Base-by-base conservation (phyloP, 2,797 vertebrate species). In the Echiichthys vipera region DNA sequence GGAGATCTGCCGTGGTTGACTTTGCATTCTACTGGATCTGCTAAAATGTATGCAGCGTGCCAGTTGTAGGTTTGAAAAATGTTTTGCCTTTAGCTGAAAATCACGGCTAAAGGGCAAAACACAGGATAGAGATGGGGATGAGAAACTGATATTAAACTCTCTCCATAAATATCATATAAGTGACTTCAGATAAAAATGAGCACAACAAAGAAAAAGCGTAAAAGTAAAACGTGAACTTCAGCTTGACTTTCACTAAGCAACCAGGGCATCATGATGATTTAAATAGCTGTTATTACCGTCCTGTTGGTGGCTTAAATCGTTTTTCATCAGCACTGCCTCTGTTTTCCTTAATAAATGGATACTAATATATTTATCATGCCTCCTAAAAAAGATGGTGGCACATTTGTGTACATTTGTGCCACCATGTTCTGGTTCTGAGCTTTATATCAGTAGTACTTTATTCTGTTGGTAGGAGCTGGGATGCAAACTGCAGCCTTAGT, bases 1-100 rank as follows among this genome's bases (percentile, higher is more conserved):
- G 29, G 49, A 59, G 32, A 51, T 42, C 39, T 32, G 20, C 68
- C 29, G 14, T 54, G 46, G 42, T 12, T 68, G 46, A 22, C 45
- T 37, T 24, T 51, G 43, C 27, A 1, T 39, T 15, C 47, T 36
- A 6, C 5, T 36, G 49, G 47, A 61, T 40, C 32, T 67, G 39
- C 18, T 57, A 15, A 53, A 49, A 30, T 56, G 66, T 5, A 27
- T 2, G 0, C 37, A 54, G 5, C 56, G 46, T 63, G 18, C 15
- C 5, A 46, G 45, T 25, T 22, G 45, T 14, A 47, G n/a, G 24
- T 50, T 18, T 53, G 11, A 46, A 61, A 46, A 39, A 22, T 46
- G 9, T n/a, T 55, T 51, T 25, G 32, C 5, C 54, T 65, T 12
- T n/a, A 18, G 29, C 5, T 58, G 2, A 25, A 59, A 29, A 30